Conservation (phyloP, 1,140 invertebrate genomes). For the Drosophila insularis region DNA sequence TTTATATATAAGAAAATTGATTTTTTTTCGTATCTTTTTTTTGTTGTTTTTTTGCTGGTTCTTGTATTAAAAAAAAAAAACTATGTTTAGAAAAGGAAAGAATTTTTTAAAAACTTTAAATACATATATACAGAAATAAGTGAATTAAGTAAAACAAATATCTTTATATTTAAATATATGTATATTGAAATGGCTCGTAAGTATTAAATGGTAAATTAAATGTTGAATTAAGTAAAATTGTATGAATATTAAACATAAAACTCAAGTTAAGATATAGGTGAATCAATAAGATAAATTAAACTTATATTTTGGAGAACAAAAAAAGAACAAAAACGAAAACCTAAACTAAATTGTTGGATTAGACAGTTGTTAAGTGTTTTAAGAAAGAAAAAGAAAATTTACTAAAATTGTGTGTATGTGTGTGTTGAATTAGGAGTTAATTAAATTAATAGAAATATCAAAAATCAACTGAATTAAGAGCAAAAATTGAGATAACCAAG, state of each 20-base stretch:
- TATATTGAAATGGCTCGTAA: conserved; percentile 39
- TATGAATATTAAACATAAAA: conserved; percentile 12
- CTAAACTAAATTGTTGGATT: no score
- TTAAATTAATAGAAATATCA: background rate
- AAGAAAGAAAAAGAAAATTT: background rate
- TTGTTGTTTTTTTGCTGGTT: no score
- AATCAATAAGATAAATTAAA: background rate
- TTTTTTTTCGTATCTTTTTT: background rate
- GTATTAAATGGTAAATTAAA: conserved; percentile 4
- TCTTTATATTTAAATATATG: conserved; percentile 18
- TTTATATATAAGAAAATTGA: background rate
- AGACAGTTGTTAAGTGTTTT: background rate
- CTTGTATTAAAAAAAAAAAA: no score
- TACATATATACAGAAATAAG: background rate
- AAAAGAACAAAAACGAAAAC: background rate
- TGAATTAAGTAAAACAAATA: background rate
- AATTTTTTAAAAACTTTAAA: conserved; percentile 9
- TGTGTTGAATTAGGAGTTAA: background rate
- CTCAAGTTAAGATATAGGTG: background rate
- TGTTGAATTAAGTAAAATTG: conserved; percentile 1
- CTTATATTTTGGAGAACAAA: no score
- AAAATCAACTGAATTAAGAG: background rate
- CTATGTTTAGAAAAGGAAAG: background rate
- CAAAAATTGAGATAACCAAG: background rate
- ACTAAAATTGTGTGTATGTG: background rate